Evolutionary conservation across 2,888 invertebrate genomes (phyloP).

Genomic region (Phyto melanocephala): DNA sequence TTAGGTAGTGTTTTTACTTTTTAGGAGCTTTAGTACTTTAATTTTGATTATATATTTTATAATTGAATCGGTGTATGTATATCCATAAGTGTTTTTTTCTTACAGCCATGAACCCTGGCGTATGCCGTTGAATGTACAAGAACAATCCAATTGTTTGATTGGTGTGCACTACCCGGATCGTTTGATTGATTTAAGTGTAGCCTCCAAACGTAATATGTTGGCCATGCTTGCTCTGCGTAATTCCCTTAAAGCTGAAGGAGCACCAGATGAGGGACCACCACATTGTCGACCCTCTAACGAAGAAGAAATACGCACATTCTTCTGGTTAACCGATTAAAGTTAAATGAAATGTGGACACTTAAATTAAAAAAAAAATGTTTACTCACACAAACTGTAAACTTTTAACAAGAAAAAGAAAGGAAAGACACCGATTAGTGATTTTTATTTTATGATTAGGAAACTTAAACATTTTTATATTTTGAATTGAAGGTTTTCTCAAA

Average conservation of each 20-base stretch:
- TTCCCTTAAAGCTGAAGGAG: conserved; percentile 72
- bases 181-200: conserved; percentile 82
- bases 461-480: too few relatives aligned
- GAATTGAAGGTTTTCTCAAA: too few relatives aligned
- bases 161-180: conserved; percentile 85
- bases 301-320: conserved; percentile 82
- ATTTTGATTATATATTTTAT: too few relatives aligned
- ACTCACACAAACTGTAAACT: too few relatives aligned
- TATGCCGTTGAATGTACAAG: conserved; percentile 83
- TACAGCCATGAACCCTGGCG: conserved; percentile 85
- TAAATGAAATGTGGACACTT: too few relatives aligned
- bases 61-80: too few relatives aligned
- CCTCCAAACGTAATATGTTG: conserved; percentile 80
- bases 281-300: conserved; percentile 86
- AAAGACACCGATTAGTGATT: too few relatives aligned
- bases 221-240: conserved; percentile 79
- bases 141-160: conserved; percentile 82
- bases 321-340: conserved; percentile 73
- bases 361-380: too few relatives aligned
- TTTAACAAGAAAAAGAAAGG: too few relatives aligned
- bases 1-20: too few relatives aligned
- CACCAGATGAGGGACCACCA: conserved; percentile 79
- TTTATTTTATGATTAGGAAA: too few relatives aligned
- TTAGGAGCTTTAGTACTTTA: too few relatives aligned
- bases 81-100: neutral